A percentile compares a stretch with the other conserved stretches of the same genome.
Conservation (phyloP, 1,140 invertebrate species). For the Drosophila melanica region DNA sequence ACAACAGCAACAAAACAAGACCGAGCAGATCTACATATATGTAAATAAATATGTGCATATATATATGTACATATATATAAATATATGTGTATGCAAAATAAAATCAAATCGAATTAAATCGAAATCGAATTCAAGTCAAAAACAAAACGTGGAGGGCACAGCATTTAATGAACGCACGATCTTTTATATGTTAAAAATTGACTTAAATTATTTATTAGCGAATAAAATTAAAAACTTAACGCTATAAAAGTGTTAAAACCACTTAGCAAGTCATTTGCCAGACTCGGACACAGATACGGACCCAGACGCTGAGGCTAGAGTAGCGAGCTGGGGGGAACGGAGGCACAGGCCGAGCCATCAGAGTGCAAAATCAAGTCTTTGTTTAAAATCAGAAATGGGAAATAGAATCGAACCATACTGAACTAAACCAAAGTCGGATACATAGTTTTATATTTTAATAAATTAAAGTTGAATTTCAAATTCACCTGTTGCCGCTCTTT, state of each 20-base stretch:
- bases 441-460: slow-evolving; percentile 40
- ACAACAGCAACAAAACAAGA: slow-evolving; percentile 45
- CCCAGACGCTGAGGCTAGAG: neutral
- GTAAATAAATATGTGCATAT: slow-evolving; percentile 12
- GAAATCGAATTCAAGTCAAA: slow-evolving; percentile 64
- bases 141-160: slow-evolving; percentile 51
- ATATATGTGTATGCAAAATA: slow-evolving; percentile 38
- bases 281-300: slow-evolving; percentile 17
- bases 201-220: slow-evolving; percentile 83
- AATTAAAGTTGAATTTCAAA: slow-evolving; percentile 39
- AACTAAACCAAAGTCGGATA: slow-evolving; percentile 1
- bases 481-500: slow-evolving; percentile 40
- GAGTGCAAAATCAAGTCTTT: slow-evolving; percentile 19
- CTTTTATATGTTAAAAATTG: slow-evolving; percentile 73
- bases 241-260: slow-evolving; percentile 83
- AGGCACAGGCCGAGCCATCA: neutral
- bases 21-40: neutral
- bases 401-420: slow-evolving; percentile 24
- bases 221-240: slow-evolving; percentile 83
- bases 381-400: slow-evolving; percentile 26
- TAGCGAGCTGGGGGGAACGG: neutral
- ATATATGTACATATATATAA: neutral
- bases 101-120: slow-evolving; percentile 43
- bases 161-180: slow-evolving; percentile 77
- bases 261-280: slow-evolving; percentile 83